Base-by-base conservation (phyloP, 2,888 invertebrate genomes). In the Drymonia ruficornis region DNA sequence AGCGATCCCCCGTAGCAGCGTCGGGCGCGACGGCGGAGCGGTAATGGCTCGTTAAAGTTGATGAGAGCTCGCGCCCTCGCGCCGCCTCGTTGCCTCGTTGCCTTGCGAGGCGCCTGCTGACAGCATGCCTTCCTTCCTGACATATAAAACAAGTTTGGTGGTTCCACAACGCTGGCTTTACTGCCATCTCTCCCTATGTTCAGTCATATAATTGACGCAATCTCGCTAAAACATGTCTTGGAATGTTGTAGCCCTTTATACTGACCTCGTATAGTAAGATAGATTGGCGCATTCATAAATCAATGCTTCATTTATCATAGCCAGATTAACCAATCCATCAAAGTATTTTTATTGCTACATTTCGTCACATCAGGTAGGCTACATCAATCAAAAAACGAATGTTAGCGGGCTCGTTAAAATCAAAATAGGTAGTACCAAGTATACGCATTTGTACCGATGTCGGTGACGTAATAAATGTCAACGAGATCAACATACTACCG, bases 21-120 rank as follows among this genome's bases (percentile, higher is more conserved):
- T 65, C 61, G 70, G 70, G 64, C 71, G 74, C 71, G 67, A 63
- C 64, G 72, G 76, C 72, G 62, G 64, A 68, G 75, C 76, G 78
- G 90, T 88, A 89, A 91, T 89, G 87, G 87, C 83, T 91, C 91
- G 89, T 91, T 91, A 90, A 89, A 88, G 84, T 87, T 91, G 91
- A 91, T 89, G 91, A 90, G 89, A 83, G 83, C 83, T 83, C 76
- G 80, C 82, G 80, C 81, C 83, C 82, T 76, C 78, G 74, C 73
- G 62, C 75, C 75, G 74, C 76, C 69, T 78, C 75, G 74, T 66
- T 75, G 81, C 71, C 70, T 77, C 74, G 71, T 61, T 72, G 72
- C 69, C 67, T 67, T 59, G 66, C 66, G 65, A 63, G 70, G 63
- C 66, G 72, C 59, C 72, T 70, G 76, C 66, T 79, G 81, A 76